These are phyloP conservation scores for Penaeus japonicus DNA, from an alignment of 1,140 invertebrate species.

Conservation along the genomic window DNA sequence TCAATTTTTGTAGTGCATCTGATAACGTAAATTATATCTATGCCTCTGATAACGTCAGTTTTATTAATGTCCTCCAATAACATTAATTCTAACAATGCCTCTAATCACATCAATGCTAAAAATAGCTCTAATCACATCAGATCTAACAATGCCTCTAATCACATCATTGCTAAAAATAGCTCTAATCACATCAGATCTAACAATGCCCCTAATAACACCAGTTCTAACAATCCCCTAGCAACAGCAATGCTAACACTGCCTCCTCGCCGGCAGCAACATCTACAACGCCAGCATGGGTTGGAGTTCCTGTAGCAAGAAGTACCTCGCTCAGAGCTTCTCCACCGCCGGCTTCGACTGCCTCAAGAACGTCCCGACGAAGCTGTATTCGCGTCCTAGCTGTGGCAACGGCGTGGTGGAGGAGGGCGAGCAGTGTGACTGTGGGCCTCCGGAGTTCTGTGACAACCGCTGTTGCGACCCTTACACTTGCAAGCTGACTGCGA, in stretches of 20 bases:
- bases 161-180: too few relatives aligned
- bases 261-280: conserved; percentile 77
- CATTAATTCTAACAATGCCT: too few relatives aligned
- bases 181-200: too few relatives aligned
- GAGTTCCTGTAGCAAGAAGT: conserved; percentile 88
- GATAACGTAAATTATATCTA: too few relatives aligned
- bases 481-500: conserved; percentile 83
- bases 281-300: conserved; percentile 74
- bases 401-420: conserved; percentile 95
- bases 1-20: too few relatives aligned
- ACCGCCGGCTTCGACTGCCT: conserved; percentile 98
- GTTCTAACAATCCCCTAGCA: too few relatives aligned
- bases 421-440: conserved; percentile 94
- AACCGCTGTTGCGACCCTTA: conserved; percentile 89
- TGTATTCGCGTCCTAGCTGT: conserved; percentile 88
- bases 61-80: too few relatives aligned
- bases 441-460: conserved; percentile 76
- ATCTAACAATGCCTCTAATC: too few relatives aligned
- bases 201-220: too few relatives aligned
- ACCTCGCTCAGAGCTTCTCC: conserved; percentile 86
- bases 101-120: too few relatives aligned
- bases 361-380: conserved; percentile 70
- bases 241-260: conserved; percentile 57
- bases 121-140: too few relatives aligned
- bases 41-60: too few relatives aligned